A percentile compares a stretch with the other conserved stretches of the same genome.
phyloP scores from a whole-genome alignment of 2,113 vertebrate genomes.

The Phalacrocorax aristotelis region DNA sequence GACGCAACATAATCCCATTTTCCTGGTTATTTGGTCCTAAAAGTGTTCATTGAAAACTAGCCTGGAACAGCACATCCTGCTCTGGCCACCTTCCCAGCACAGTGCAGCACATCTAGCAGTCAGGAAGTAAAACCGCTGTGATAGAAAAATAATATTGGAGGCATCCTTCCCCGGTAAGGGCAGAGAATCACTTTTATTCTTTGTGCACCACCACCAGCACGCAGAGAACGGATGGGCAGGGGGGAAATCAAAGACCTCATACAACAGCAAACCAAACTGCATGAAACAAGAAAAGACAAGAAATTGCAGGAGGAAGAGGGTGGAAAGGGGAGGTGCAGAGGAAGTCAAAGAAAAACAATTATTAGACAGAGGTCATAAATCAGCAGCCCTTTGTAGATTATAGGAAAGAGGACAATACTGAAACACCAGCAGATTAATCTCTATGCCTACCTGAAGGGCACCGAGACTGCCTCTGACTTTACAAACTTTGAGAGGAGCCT shows the following conservation, averaged over 20 bases:
- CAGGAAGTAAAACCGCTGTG: not conserved
- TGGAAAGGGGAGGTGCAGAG: not conserved
- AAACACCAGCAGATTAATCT: not conserved
- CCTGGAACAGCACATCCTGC: not conserved
- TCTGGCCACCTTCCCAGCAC: conserved; percentile 24
- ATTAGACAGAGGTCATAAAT: not conserved
- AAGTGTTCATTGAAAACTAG: not conserved
- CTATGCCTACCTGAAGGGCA: not conserved
- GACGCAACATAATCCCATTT: not conserved
- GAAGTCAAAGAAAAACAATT: not conserved
- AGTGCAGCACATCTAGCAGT: not conserved
- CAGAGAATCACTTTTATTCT: not conserved
- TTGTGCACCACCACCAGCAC: not conserved
- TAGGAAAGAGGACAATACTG: not conserved
- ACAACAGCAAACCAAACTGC: not conserved
- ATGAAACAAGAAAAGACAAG: not conserved
- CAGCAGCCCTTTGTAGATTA: not conserved
- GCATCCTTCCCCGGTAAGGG: not conserved
- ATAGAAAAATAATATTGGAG: not conserved
- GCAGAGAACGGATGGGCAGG: rapidly evolving
- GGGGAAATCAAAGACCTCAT: not conserved
- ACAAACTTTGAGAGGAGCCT: not conserved
- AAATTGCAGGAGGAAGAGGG: not conserved
- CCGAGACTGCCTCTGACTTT: not conserved
- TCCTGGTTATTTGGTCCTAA: not conserved